Conservation (phyloP, 2,113 vertebrate genomes). For the Aptenodytes forsteri region DNA sequence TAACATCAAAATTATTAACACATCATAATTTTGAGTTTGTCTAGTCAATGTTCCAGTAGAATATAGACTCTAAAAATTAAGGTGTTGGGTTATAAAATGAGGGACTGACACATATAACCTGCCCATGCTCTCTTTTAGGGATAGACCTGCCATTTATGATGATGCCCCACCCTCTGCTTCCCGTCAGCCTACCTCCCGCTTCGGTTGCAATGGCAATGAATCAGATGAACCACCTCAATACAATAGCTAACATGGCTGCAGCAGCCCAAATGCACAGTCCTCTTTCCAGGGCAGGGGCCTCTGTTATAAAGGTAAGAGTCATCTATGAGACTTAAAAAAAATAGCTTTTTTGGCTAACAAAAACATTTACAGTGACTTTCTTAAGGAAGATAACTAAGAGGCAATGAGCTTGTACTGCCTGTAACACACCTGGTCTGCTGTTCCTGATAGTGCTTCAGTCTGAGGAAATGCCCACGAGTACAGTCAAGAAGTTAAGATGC, state of each 20-base stretch:
- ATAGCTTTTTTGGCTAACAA: not conserved
- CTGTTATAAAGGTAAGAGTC: constrained; percentile 86
- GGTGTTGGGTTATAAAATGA: not conserved
- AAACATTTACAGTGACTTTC: not conserved
- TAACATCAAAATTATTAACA: not conserved
- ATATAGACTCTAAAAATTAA: not conserved
- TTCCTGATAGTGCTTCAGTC: not conserved
- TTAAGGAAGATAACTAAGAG: not conserved
- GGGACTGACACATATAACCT: not conserved
- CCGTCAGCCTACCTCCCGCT: constrained; percentile 90
- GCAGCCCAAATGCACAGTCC: constrained; percentile 88
- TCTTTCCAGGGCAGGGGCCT: constrained; percentile 83
- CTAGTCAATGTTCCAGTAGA: not conserved
- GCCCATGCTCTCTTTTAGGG: constrained; percentile 71
- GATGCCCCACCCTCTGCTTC: constrained; percentile 92
- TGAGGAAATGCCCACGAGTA: not conserved
- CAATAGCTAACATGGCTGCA: constrained; percentile 89
- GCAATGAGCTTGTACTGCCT: not conserved
- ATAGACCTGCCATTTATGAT: constrained; percentile 94
- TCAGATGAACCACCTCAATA: constrained; percentile 94
- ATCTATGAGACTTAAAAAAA: not conserved
- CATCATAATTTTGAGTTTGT: not conserved
- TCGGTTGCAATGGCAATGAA: constrained; percentile 94
- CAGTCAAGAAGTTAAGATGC: not conserved
- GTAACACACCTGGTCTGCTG: not conserved